These are phyloP conservation scores for Ciona savignyi DNA, from an alignment of 23 tunicate genomes.

Conservation along the genomic window DNA sequence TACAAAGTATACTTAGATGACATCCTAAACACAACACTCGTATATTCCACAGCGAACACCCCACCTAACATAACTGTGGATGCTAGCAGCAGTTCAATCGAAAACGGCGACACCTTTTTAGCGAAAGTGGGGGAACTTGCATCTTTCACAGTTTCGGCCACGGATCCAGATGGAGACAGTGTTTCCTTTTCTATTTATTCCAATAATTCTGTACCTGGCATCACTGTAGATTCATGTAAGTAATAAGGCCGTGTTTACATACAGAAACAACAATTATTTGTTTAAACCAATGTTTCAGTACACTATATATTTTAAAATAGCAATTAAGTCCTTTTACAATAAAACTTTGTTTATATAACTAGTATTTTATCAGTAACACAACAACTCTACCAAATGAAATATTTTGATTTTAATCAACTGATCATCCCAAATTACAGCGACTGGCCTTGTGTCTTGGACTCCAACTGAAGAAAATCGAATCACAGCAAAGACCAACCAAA, in stretches of 20 bases:
- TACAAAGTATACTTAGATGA: too few relatives aligned
- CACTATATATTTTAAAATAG: too few relatives aligned
- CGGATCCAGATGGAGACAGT: neutral
- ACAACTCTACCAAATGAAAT: too few relatives aligned
- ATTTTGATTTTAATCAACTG: too few relatives aligned
- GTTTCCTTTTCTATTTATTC: neutral
- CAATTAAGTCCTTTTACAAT: too few relatives aligned
- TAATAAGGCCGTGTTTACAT: too few relatives aligned
- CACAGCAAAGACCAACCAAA: neutral
- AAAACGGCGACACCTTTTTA: neutral
- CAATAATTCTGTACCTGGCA: neutral
- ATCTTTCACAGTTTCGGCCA: neutral
- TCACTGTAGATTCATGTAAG: neutral
- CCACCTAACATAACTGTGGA: neutral
- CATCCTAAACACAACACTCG: too few relatives aligned
- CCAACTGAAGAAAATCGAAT: conserved; percentile 12
- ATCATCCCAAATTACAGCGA: neutral
- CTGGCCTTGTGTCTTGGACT: conserved; percentile 24
- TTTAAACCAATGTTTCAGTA: too few relatives aligned
- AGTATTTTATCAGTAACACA: too few relatives aligned
- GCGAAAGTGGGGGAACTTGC: neutral
- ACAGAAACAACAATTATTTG: too few relatives aligned
- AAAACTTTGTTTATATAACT: too few relatives aligned
- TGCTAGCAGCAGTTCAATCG: too few relatives aligned
- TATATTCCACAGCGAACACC: conserved; percentile 18